phyloP scores from a whole-genome alignment of 2,113 vertebrate species.

The Syrmaticus mikado region DNA sequence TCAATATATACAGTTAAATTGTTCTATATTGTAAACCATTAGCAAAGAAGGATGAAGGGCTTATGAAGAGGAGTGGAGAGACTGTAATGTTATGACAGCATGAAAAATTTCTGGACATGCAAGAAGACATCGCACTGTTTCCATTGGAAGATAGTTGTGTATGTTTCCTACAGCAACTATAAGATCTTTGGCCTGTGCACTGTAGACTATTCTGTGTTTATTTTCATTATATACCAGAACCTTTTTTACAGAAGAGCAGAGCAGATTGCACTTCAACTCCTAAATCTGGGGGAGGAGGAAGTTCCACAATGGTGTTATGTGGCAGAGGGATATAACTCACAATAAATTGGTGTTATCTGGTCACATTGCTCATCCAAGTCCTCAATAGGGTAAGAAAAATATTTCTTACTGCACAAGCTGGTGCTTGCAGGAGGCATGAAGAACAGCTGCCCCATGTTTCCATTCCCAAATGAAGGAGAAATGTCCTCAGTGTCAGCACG shows the following conservation, averaged over 20 bases:
- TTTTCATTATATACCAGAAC: constrained; percentile 14
- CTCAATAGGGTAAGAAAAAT: background rate
- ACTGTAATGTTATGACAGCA: constrained; percentile 62
- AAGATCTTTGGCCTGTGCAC: constrained; percentile 48
- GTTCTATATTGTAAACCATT: constrained; percentile 64
- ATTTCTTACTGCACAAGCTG: background rate
- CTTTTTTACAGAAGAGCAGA: background rate
- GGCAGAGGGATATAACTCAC: background rate
- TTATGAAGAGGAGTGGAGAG: constrained; percentile 56
- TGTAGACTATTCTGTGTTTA: constrained; percentile 16
- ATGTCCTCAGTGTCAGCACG: background rate
- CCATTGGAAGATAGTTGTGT: constrained; percentile 50
- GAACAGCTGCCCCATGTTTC: accelerated
- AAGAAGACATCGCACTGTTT: constrained; percentile 56
- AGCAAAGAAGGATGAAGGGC: constrained; percentile 61
- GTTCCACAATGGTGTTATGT: background rate
- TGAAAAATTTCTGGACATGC: constrained; percentile 40
- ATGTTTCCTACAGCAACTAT: constrained; percentile 34
- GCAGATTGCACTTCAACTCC: background rate
- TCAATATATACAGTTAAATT: constrained; percentile 58
- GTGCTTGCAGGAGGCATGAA: background rate
- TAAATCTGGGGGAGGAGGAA: background rate
- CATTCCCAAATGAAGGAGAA: background rate
- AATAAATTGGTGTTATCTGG: background rate
- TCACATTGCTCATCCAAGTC: background rate